These are phyloP conservation scores for Thinocorus orbignyianus DNA, from an alignment of 2,113 vertebrate species.

Conservation along the genomic window DNA sequence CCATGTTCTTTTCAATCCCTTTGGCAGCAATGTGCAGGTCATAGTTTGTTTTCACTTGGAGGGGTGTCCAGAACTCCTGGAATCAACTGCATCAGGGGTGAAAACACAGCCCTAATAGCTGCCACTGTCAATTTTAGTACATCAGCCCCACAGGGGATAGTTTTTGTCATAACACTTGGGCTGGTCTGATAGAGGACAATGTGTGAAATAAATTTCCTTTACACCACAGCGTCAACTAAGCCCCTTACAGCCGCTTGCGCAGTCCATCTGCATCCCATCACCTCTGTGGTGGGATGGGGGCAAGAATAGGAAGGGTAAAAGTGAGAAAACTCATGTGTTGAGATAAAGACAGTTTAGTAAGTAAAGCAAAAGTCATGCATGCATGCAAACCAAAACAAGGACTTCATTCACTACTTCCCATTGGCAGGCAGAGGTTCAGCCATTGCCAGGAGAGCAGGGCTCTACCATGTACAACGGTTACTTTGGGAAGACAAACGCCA, in stretches of 20 bases:
- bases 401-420: not conserved
- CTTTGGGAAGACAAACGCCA: not conserved
- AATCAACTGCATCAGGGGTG: not conserved
- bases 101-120: not conserved
- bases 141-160: not conserved
- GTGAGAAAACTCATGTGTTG: not conserved
- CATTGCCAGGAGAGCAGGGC: not conserved
- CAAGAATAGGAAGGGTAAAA: not conserved
- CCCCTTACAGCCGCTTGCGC: not conserved
- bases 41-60: not conserved
- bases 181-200: not conserved
- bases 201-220: not conserved
- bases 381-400: not conserved
- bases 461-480: fast-evolving
- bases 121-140: not conserved
- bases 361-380: not conserved
- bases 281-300: no score
- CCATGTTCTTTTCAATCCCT: fast-evolving
- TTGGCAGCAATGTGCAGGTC: not conserved
- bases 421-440: not conserved
- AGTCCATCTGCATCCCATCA: no score
- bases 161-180: not conserved
- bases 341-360: not conserved
- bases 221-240: not conserved
- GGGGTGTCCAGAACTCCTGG: not conserved